Conservation (phyloP, 2,797 vertebrate species). For the Myotis myotis region DNA sequence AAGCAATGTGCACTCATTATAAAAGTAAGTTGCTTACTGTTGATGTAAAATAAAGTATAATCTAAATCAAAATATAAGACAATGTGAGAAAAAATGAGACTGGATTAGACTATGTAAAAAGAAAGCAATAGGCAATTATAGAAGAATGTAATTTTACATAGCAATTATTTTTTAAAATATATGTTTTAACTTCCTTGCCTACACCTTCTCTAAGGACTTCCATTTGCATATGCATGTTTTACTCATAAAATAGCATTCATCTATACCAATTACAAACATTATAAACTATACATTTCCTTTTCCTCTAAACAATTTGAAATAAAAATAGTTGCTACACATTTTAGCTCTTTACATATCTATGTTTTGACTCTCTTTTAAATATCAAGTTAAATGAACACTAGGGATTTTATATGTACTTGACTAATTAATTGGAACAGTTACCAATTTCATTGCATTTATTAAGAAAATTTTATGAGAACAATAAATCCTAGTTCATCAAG, state of each 20-base stretch:
- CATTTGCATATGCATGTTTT: neutral
- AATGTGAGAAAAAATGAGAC: neutral
- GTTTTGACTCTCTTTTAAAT: slow-evolving; percentile 49
- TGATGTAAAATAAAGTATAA: neutral
- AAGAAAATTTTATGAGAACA: slow-evolving; percentile 74
- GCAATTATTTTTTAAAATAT: neutral
- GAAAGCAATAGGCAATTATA: neutral
- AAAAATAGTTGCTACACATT: neutral
- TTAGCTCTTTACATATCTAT: neutral
- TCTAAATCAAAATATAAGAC: neutral
- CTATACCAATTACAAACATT: neutral
- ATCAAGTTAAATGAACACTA: slow-evolving; percentile 49
- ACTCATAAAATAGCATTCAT: neutral
- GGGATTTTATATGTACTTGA: slow-evolving; percentile 58
- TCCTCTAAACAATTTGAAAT: slow-evolving; percentile 12
- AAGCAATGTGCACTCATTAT: neutral
- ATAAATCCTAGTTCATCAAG: slow-evolving; percentile 71
- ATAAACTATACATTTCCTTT: neutral
- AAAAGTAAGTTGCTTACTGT: neutral
- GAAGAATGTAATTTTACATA: neutral
- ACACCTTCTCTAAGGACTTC: neutral
- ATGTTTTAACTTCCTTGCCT: neutral
- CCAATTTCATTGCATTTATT: slow-evolving; percentile 66
- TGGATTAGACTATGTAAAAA: neutral
- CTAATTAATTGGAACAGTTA: slow-evolving; percentile 75